Evolutionary conservation across 2,797 vertebrate species (phyloP).

Genomic region (Orientallactaga sibirica): DNA sequence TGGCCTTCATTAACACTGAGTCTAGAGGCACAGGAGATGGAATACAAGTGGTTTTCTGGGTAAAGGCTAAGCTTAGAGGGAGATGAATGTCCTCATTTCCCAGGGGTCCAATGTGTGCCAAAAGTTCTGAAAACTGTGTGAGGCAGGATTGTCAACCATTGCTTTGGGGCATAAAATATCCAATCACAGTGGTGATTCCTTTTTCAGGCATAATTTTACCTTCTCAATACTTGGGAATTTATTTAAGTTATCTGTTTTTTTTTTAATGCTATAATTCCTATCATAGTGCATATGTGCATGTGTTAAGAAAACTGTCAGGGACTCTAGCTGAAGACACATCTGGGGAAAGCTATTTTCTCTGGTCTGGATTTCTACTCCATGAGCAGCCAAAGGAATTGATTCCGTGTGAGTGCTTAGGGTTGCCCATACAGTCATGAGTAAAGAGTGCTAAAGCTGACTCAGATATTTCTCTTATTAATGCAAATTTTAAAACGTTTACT

Average conservation of each 20-base stretch:
- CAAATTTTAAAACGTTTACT: not conserved
- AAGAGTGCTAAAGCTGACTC: not conserved
- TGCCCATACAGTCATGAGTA: not conserved
- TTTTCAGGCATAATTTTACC: not conserved
- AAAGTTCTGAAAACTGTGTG: not conserved
- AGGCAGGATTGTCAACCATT: not conserved
- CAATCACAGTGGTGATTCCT: not conserved
- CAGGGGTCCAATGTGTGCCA: not conserved
- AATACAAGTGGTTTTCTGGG: slow-evolving; percentile 4
- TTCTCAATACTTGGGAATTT: not conserved
- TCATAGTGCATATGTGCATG: not conserved
- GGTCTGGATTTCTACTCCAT: slow-evolving; percentile 11
- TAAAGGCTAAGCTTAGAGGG: not conserved
- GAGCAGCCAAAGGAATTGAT: slow-evolving; percentile 17
- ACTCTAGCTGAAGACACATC: slow-evolving; percentile 10
- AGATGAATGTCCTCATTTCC: not conserved
- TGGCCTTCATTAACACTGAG: not conserved
- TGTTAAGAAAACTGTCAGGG: not conserved
- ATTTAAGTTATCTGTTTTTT: not conserved
- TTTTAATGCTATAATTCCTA: not conserved
- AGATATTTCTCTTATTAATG: slow-evolving; percentile 1
- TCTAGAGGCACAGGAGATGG: not conserved
- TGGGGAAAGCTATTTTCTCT: slow-evolving; percentile 34
- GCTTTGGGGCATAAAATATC: not conserved
- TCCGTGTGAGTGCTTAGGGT: not conserved